Percentiles rank a stretch among this genome's conserved stretches.
phyloP scores from a whole-genome alignment of 2,888 invertebrate species.

The Andrena bicolor region DNA sequence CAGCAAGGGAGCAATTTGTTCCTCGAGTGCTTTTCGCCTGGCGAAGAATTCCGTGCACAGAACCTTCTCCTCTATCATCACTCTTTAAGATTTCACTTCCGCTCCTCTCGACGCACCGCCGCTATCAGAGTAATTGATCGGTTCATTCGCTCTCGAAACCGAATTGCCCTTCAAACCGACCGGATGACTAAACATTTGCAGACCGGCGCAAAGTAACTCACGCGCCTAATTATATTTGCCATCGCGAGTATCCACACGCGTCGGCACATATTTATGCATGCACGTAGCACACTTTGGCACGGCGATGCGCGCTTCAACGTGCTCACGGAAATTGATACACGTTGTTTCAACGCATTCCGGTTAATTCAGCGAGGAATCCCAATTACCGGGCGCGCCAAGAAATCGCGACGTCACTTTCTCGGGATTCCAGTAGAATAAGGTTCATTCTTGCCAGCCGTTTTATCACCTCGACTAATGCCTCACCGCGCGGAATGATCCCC shows the following conservation, averaged over 20 bases:
- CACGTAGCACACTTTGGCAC: slow-evolving; percentile 3
- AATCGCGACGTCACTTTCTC: neutral
- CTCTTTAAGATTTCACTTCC: neutral
- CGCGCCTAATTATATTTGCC: slow-evolving; percentile 1
- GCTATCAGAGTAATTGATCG: neutral
- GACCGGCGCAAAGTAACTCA: slow-evolving; percentile 8
- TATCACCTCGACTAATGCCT: neutral
- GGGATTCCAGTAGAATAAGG: neutral
- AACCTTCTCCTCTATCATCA: neutral
- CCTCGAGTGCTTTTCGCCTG: neutral
- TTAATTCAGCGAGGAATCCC: neutral
- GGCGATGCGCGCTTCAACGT: neutral
- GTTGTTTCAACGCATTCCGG: neutral
- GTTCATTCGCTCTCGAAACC: neutral
- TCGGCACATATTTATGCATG: slow-evolving; percentile 2
- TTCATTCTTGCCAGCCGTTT: neutral
- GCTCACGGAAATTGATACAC: slow-evolving; percentile 1
- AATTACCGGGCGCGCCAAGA: neutral
- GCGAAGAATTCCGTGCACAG: neutral
- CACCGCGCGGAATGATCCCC: neutral
- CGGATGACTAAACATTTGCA: neutral
- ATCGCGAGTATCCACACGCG: slow-evolving; percentile 33
- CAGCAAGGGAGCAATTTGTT: neutral
- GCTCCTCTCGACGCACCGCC: too few species aligned
- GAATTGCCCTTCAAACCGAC: too few species aligned